Evolutionary conservation across 1,140 invertebrate species (phyloP), one percentile per base, ranked within the genome.

Genomic region (Calephelis virginiensis): DNA sequence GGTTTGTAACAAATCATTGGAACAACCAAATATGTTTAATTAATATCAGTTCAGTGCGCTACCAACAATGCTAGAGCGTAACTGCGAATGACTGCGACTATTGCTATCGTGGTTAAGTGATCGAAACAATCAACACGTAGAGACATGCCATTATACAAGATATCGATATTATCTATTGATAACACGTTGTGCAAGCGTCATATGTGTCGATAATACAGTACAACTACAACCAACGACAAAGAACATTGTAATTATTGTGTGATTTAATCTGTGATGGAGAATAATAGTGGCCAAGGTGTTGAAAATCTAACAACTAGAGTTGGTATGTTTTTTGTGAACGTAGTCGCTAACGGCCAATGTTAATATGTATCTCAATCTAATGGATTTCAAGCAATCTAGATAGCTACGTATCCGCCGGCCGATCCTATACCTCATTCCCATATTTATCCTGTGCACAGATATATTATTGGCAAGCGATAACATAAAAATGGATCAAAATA

Each of bases 111-210:
- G 28, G 37, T n/a, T 37, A 28, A n/a, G 3, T 37, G 53, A 37
- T 38, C 53, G 53, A 37, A 59, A 59, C 28, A 56, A 56, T 56
- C 50, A 37, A 59, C 53, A 59, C 53, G 53, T 59, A 59, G 53
- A 59, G 28, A 59, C 53, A 59, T 38, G 53, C 53, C 53, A 59
- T 59, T 59, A 59, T 59, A 59, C 53, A 59, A 59, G 71, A 69
- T 71, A 72, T 49, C 66, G 72, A 71, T 74, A 17, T 76, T 78
- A 78, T 78, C 75, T 70, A 49, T 69, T 73, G 77, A 78, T 78
- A 78, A 78, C 67, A 17, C 38, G 59, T 43, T 60, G 60, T 53
- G 65, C 68, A 53, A 67, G 37, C 70, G 49, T 65, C 66, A 64
- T 66, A 65, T 66, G 73, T 69, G 64, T 67, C 62, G 67, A 71